Evolutionary conservation across 1,140 invertebrate genomes (phyloP).

Genomic region (Bombyx mandarina): DNA sequence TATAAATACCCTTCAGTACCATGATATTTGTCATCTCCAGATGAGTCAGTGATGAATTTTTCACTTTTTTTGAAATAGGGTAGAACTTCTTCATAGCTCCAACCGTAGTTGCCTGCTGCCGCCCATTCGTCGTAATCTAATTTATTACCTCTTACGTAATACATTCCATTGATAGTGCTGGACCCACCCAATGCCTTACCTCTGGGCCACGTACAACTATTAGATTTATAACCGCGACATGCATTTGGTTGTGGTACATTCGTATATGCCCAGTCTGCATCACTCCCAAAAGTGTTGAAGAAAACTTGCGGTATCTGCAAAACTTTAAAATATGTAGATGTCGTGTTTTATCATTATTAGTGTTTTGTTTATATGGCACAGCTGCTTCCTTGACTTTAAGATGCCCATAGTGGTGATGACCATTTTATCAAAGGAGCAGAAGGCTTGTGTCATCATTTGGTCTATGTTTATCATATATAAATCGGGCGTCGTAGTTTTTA

Average conservation of each 20-base stretch:
- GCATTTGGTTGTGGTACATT: conserved; percentile 62
- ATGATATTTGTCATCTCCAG: conserved; percentile 72
- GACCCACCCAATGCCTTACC: conserved; percentile 75
- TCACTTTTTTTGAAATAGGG: conserved; percentile 66
- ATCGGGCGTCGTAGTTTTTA: no score
- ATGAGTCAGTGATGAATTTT: conserved; percentile 74
- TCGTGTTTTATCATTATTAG: no score
- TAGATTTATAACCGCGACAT: conserved; percentile 38
- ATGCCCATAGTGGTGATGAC: no score
- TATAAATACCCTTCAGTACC: conserved; percentile 81
- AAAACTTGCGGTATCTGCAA: conserved; percentile 34
- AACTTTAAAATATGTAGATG: neutral
- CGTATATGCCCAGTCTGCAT: conserved; percentile 71
- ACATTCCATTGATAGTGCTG: conserved; percentile 77
- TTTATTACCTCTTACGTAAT: conserved; percentile 75
- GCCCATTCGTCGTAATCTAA: conserved; percentile 80
- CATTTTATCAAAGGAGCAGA: no score
- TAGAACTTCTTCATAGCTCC: conserved; percentile 61
- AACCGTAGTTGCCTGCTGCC: conserved; percentile 44
- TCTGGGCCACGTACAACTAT: conserved; percentile 67
- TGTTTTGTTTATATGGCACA: no score
- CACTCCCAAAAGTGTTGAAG: conserved; percentile 27
- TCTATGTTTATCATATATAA: no score
- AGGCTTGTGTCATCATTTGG: no score
- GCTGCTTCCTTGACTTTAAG: no score